phyloP scores from a whole-genome alignment of 2,797 vertebrate genomes.

The Danio albolineatus region DNA sequence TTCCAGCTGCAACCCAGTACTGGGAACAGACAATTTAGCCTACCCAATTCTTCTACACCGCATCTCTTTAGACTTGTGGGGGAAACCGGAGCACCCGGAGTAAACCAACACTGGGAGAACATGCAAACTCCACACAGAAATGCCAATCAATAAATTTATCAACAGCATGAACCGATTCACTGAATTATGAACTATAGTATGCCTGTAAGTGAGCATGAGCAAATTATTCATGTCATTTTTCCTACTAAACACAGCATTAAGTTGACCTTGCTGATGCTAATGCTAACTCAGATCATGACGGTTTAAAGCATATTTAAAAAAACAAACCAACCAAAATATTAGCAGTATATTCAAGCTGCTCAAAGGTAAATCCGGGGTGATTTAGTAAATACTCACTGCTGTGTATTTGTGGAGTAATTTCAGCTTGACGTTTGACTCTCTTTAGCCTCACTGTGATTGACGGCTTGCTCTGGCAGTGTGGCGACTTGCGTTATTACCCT shows the following conservation, averaged over 20 bases:
- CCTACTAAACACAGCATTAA: not conserved
- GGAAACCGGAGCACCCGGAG: no score
- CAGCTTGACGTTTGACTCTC: slow-evolving; percentile 1
- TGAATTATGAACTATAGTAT: not conserved
- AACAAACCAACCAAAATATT: not conserved
- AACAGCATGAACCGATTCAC: not conserved
- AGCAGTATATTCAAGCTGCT: not conserved
- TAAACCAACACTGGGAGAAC: no score
- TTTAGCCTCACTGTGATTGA: slow-evolving; percentile 4
- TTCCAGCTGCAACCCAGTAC: no score
- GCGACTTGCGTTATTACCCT: slow-evolving; percentile 21
- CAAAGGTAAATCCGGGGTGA: not conserved
- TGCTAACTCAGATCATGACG: no score
- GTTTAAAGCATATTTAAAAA: not conserved
- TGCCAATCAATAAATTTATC: not conserved
- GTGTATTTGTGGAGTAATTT: slow-evolving; percentile 12
- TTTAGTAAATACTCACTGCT: not conserved
- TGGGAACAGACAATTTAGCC: no score
- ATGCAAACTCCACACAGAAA: no score
- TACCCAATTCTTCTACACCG: no score
- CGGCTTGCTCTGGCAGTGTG: slow-evolving; percentile 9
- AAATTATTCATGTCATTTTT: not conserved
- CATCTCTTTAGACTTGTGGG: no score
- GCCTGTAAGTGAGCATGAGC: not conserved
- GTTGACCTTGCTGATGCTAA: not conserved